Base-by-base conservation (phyloP, 2,888 invertebrate species). In the Muschampia plurimacula region DNA sequence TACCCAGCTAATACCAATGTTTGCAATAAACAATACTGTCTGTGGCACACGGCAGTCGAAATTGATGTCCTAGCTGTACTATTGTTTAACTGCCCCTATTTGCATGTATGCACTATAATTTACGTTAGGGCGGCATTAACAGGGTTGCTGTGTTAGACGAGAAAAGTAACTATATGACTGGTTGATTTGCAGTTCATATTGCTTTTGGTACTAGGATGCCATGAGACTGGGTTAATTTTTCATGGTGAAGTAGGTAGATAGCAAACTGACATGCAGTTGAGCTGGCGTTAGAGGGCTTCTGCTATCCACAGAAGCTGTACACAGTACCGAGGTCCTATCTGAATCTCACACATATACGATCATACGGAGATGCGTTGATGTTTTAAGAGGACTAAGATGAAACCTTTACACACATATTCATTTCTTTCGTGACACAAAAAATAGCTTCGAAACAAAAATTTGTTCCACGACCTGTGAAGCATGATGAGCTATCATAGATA, bases 61-160 rank as follows among this genome's bases (percentile, higher is more conserved):
- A 72, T 72, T 72, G 72, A 72, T 72, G 67, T 36, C 52, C 67
- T 67, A 32, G 65, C 64, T 46, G 68, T 59, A 67, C 72, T 55
- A 72, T 72, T 72, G 72, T 72, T 67, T 55, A 67, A 72, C 67
- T 72, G 67, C 67, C 72, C 72, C 67, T 28, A 72, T 72, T 72
- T 67, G 67, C 72, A 72, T 72, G 60, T 68, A 72, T 67, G 72
- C 66, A 66, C 72, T 44, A 67, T 72, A 72, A 72, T 67, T 71
- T 66, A 66, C 66, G 66, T 57, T 60, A 59, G 66, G 71, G 49
- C 12, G 49, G 66, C 8, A 71, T 66, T 60, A 60, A 39, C 64
- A 57, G 49, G n/a, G 22, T 13, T 41, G 52, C 36, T 62, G 55
- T 62, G 49, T 67, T 67, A 66, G 36, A 13, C 15, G 63, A 55